These are phyloP conservation scores for Nineta flava DNA, from an alignment of 2,888 invertebrate genomes.

Conservation along the genomic window DNA sequence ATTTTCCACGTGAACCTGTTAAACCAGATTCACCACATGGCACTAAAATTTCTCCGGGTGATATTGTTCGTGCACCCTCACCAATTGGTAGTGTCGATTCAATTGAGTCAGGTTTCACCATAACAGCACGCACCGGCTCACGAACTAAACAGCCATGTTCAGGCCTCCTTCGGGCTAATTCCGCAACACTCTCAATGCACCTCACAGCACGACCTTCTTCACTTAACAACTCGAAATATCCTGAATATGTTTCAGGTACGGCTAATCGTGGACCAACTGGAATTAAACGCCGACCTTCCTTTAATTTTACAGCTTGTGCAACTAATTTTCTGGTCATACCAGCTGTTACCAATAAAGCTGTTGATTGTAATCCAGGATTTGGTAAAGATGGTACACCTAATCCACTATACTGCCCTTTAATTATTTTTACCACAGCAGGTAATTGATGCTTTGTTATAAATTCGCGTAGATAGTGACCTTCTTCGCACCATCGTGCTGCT, in stretches of 20 bases:
- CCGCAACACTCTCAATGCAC: conserved; percentile 76
- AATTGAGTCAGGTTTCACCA: conserved; percentile 37
- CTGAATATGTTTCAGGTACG: conserved; percentile 79
- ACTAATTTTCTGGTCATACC: conserved; percentile 75
- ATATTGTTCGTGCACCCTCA: conserved; percentile 55
- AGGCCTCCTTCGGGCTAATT: conserved; percentile 59
- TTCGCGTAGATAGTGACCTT: conserved; percentile 55
- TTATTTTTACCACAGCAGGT: conserved; percentile 79
- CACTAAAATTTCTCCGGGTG: conserved; percentile 71
- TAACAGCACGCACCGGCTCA: conserved; percentile 57
- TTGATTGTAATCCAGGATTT: conserved; percentile 72
- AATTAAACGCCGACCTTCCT: conserved; percentile 69
- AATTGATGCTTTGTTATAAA: conserved; percentile 57
- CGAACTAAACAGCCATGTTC: conserved; percentile 65
- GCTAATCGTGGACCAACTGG: conserved; percentile 70
- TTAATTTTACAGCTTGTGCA: conserved; percentile 78
- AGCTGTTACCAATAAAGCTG: conserved; percentile 70
- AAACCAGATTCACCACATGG: conserved; percentile 55
- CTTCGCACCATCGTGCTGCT: conserved; percentile 62
- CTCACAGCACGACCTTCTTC: conserved; percentile 86
- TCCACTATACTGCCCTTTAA: conserved; percentile 85
- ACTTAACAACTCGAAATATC: conserved; percentile 86
- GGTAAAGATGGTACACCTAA: conserved; percentile 79
- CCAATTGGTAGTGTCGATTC: conserved; percentile 27
- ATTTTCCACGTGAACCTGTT: conserved; percentile 55